phyloP scores from a whole-genome alignment of 1,140 invertebrate species.

The Ditylenchus dipsaci region DNA sequence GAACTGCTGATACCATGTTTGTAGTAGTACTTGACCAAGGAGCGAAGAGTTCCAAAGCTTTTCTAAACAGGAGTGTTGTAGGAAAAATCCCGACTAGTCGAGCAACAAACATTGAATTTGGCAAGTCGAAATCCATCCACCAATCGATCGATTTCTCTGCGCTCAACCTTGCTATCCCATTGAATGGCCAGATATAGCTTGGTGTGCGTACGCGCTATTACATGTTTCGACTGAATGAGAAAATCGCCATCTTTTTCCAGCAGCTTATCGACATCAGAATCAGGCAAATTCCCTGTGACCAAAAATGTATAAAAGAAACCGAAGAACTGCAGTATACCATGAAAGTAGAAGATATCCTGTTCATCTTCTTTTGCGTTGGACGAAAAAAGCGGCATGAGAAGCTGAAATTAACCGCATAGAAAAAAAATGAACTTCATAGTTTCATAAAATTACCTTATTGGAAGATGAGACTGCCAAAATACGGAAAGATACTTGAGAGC shows the following conservation, averaged over 20 bases:
- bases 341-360: slow-evolving; percentile 34
- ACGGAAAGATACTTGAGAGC: no score
- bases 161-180: slow-evolving; percentile 1
- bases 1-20: slow-evolving; percentile 9
- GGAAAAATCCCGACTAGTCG: no score
- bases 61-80: not conserved
- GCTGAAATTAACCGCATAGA: no score
- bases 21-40: not conserved
- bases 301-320: no score
- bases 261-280: slow-evolving; percentile 38
- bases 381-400: not conserved
- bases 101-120: slow-evolving; percentile 6
- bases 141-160: slow-evolving; percentile 23
- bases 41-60: slow-evolving; percentile 1
- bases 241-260: slow-evolving; percentile 34
- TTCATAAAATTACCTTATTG: no score
- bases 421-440: no score
- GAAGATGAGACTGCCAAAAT: no score
- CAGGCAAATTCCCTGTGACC: slow-evolving; percentile 11
- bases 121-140: slow-evolving; percentile 26
- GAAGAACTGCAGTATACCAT: slow-evolving; percentile 24
- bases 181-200: slow-evolving; percentile 25
- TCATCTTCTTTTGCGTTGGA: slow-evolving; percentile 23
- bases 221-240: slow-evolving; percentile 30
- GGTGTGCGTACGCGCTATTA: slow-evolving; percentile 5